Evolutionary conservation across 2,113 vertebrate species (phyloP).

Genomic region (Pelecanoides urinatrix): DNA sequence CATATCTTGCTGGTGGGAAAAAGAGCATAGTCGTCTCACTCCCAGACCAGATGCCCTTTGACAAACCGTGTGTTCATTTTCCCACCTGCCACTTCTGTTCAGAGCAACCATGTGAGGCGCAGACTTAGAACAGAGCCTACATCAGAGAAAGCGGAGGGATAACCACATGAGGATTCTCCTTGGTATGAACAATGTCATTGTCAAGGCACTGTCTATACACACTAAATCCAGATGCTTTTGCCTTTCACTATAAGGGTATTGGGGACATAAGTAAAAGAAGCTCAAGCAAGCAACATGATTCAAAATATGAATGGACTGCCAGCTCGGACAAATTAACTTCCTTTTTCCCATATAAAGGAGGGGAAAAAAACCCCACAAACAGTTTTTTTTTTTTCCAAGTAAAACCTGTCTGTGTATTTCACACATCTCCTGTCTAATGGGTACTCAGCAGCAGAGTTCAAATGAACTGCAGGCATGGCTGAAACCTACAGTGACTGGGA

Average conservation of each 20-base stretch:
- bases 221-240: neutral
- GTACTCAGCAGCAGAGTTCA: neutral
- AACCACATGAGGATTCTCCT: neutral
- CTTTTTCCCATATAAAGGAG: neutral
- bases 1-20: slow-evolving; percentile 10
- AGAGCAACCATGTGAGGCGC: neutral
- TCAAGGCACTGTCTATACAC: neutral
- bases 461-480: neutral
- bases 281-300: neutral
- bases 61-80: slow-evolving; percentile 11
- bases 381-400: neutral
- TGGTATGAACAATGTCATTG: neutral
- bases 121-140: neutral
- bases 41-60: slow-evolving; percentile 3
- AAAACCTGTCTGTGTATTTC: neutral
- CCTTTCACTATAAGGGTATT: neutral
- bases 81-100: slow-evolving; percentile 40
- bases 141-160: neutral
- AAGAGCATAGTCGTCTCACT: neutral
- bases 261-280: neutral
- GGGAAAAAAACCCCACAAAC: accelerated
- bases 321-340: neutral
- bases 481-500: neutral
- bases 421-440: neutral
- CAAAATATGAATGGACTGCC: neutral